These are phyloP conservation scores for Falco peregrinus DNA, from an alignment of 2,797 vertebrate species.

Conservation along the genomic window DNA sequence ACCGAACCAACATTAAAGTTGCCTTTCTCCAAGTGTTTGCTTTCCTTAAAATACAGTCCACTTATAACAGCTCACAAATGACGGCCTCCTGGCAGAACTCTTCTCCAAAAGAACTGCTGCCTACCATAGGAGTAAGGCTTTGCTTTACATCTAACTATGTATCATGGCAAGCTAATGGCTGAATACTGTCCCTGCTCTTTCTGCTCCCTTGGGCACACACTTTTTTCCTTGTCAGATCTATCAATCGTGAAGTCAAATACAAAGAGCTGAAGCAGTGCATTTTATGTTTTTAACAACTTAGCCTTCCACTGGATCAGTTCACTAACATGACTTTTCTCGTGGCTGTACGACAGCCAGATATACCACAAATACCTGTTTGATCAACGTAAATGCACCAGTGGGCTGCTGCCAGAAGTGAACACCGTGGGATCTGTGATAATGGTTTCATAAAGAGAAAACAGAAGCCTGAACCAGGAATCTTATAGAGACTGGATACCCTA, in stretches of 20 bases:
- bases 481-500: not conserved
- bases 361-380: not conserved
- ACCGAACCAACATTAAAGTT: not conserved
- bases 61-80: not conserved
- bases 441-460: not conserved
- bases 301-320: not conserved
- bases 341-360: not conserved
- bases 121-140: not conserved
- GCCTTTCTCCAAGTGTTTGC: not conserved
- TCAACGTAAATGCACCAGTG: too few relatives aligned
- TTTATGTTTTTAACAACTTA: not conserved
- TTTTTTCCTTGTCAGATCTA: not conserved
- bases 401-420: too few relatives aligned
- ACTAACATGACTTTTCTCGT: not conserved
- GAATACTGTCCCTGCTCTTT: not conserved
- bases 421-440: fast-evolving
- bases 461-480: not conserved
- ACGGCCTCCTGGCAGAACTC: not conserved
- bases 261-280: not conserved
- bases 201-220: not conserved
- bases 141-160: not conserved
- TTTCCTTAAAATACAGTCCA: not conserved
- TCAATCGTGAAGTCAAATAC: not conserved
- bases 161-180: not conserved
- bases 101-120: not conserved